Conservation (phyloP, 2,888 invertebrate species). For the Pheosia gnoma region DNA sequence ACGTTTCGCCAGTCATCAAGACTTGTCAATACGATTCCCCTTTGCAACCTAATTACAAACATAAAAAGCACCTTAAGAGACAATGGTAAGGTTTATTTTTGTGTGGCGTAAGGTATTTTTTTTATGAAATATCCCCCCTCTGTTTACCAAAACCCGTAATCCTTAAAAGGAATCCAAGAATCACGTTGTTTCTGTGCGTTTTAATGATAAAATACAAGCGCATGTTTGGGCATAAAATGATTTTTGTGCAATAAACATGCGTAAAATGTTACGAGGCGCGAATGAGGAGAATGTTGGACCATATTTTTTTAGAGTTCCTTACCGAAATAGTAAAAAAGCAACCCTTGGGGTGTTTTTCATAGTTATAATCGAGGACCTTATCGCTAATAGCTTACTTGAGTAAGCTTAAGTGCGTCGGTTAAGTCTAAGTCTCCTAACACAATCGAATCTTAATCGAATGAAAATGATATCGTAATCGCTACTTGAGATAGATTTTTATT, state of each 20-base stretch:
- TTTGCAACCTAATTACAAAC: conserved; percentile 20
- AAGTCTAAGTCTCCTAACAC: no score
- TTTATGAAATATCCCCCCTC: conserved; percentile 44
- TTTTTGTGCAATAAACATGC: background rate
- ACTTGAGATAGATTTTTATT: no score
- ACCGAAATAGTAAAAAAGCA: no score
- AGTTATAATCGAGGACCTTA: no score
- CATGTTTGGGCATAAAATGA: background rate
- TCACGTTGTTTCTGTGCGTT: conserved; percentile 17
- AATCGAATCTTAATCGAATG: no score
- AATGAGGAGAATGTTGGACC: no score
- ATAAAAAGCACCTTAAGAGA: conserved; percentile 17
- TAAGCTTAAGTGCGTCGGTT: no score
- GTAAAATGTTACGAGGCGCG: background rate
- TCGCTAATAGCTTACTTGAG: no score
- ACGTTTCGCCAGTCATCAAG: conserved; percentile 69
- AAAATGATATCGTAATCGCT: no score
- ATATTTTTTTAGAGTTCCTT: no score
- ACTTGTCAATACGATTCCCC: conserved; percentile 60
- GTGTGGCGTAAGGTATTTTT: background rate
- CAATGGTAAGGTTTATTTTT: conserved; percentile 18
- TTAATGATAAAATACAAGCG: background rate
- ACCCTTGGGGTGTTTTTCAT: no score
- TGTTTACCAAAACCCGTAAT: conserved; percentile 56
- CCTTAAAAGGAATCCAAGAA: conserved; percentile 30